Base-by-base conservation (phyloP, 2,113 vertebrate species). In the Mus spicilegus region DNA sequence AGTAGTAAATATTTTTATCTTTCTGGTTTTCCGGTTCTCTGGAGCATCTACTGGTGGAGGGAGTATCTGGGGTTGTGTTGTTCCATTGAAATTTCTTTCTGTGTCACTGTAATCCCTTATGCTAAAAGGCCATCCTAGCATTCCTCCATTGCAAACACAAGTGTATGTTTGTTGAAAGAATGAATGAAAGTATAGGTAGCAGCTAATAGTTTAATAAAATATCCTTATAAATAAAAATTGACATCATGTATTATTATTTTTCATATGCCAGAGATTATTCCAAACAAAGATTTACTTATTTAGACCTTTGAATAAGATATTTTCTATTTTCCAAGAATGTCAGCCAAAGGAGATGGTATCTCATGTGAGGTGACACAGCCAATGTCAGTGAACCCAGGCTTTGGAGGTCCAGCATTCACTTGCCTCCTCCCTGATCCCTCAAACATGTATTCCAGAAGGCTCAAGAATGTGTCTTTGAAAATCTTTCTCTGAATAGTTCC, bases 381-480 rank as follows among this genome's bases (percentile, higher is more conserved):
- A 70, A 6, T 36, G 16, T 2, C 9, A 4, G 4, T 67, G 17
- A 51, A 11, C 3, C 8, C 33, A 73, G 46, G 30, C 7, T n/a
- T 7, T 10, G 49, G 26, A 56, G 3, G 13, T 5, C 39, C 3
- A 14, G 33, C 5, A 1, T 22, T 91, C 3, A 26, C 51, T 51
- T 0, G 7, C 36, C 13, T 73, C 7, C 17, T 49, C 39, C 7
- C 39, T 73, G 28, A 6, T 39, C 51, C 30, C 19, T 39, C 28
- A 13, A 73, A 67, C 36, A 22, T 1, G 10, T 42, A 12, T 87
- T 86, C n/a, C 63, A 85, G 26, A 61, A 88, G 46, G 26, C 0
- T 77, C 12, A 1, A n/a, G 70, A 8, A n/a, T 3, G 0, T 0
- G 0, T 28, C 56, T 58, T 5, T 0, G 3, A 70, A 61, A 72